Conservation (phyloP, 2,888 invertebrate species). For the Heliconius erato region DNA sequence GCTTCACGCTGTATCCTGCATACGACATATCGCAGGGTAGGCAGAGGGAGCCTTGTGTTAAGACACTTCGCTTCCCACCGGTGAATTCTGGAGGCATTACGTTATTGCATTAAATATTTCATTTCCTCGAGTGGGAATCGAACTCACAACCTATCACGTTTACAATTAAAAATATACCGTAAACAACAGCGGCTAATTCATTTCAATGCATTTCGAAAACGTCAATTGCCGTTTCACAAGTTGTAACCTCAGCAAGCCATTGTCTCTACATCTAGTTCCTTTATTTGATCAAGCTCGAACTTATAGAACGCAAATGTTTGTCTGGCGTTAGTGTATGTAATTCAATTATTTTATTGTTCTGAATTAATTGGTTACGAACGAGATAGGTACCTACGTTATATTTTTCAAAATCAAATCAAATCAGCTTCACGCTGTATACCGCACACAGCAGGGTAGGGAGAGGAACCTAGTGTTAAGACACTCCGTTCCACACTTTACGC, state of each 20-base stretch:
- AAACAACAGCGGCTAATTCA: not conserved
- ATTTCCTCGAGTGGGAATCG: too few species aligned
- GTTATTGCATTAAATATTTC: too few species aligned
- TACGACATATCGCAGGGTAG: too few species aligned
- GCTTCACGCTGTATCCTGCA: too few species aligned
- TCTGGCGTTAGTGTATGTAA: constrained; percentile 33
- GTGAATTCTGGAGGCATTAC: too few species aligned
- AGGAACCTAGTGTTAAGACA: not conserved
- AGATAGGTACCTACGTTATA: constrained; percentile 1
- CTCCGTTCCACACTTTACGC: not conserved
- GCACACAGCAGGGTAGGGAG: not conserved
- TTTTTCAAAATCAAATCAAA: not conserved
- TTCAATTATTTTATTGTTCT: constrained; percentile 34
- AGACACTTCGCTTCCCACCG: too few species aligned
- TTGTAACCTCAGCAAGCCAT: constrained; percentile 15
- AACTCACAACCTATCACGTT: too few species aligned
- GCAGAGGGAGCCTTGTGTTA: too few species aligned
- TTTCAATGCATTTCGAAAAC: not conserved
- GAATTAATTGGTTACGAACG: constrained; percentile 37
- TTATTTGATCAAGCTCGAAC: constrained; percentile 49
- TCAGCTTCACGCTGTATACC: not conserved
- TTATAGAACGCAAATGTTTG: constrained; percentile 38
- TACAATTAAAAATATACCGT: too few species aligned
- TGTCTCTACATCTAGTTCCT: constrained; percentile 40
- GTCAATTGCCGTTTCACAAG: constrained; percentile 3